Evolutionary conservation across 2,888 invertebrate genomes (phyloP).

Genomic region (Orthonychiurus folsomi): DNA sequence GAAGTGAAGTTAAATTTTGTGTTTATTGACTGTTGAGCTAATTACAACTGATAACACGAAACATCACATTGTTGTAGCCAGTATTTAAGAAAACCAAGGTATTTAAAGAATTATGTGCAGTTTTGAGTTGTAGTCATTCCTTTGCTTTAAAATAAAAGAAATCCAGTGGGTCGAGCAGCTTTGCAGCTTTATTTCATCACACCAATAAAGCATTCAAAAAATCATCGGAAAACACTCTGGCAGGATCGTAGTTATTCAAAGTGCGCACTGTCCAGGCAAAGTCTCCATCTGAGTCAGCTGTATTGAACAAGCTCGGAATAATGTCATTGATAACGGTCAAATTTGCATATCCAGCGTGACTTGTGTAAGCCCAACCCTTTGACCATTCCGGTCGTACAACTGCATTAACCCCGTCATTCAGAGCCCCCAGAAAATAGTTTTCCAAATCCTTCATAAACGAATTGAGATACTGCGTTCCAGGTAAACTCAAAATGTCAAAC

Average conservation of each 20-base stretch:
- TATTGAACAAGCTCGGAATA: constrained; percentile 15
- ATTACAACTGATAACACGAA: too few relatives aligned
- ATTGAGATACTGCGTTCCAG: constrained; percentile 10
- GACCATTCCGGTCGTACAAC: constrained; percentile 24
- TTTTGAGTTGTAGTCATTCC: too few relatives aligned
- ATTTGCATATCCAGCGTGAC: constrained; percentile 12
- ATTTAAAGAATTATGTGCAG: too few relatives aligned
- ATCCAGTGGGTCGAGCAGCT: too few relatives aligned
- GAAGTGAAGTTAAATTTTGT: too few relatives aligned
- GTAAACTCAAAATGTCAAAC: constrained; percentile 17
- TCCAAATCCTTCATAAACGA: constrained; percentile 21
- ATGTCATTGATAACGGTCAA: constrained; percentile 11
- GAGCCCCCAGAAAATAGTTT: constrained; percentile 5
- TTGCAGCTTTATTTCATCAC: too few relatives aligned
- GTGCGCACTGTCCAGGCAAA: constrained; percentile 15
- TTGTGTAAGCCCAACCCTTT: constrained; percentile 20
- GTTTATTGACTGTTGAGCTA: too few relatives aligned
- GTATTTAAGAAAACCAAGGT: too few relatives aligned
- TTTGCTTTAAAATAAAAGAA: too few relatives aligned
- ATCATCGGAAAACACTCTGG: constrained; percentile 13
- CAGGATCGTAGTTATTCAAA: constrained; percentile 22
- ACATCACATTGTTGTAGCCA: too few relatives aligned
- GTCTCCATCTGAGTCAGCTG: too few relatives aligned
- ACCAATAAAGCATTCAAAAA: not conserved
- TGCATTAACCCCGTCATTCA: constrained; percentile 8